These are phyloP conservation scores for Onchidella celtica DNA, from an alignment of 2,888 invertebrate genomes.

Conservation along the genomic window DNA sequence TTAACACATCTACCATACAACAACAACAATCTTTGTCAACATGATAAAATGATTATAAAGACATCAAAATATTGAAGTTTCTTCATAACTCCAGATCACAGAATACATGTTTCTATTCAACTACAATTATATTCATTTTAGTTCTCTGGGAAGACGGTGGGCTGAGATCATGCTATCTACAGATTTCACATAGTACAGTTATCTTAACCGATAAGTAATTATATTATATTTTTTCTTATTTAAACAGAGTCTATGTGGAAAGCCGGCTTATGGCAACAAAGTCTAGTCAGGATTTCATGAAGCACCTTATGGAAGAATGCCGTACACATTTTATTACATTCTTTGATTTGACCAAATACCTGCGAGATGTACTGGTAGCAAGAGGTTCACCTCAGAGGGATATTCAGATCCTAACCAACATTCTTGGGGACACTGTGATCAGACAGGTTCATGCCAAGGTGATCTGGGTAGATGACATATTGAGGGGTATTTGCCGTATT, in stretches of 20 bases:
- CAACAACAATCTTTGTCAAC: too few species aligned
- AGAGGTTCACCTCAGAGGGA: neutral
- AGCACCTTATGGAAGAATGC: slow-evolving; percentile 53
- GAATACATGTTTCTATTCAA: too few species aligned
- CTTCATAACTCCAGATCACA: too few species aligned
- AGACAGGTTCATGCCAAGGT: slow-evolving; percentile 44
- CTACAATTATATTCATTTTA: too few species aligned
- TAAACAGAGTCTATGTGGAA: slow-evolving; percentile 54
- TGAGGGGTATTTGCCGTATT: too few species aligned
- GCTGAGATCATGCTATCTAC: too few species aligned
- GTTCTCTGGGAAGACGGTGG: too few species aligned
- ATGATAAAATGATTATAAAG: too few species aligned
- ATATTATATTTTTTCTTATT: neutral
- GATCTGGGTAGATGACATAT: too few species aligned
- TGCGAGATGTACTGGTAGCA: slow-evolving; percentile 16
- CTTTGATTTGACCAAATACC: slow-evolving; percentile 42
- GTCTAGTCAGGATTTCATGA: slow-evolving; percentile 46
- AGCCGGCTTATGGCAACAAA: slow-evolving; percentile 41
- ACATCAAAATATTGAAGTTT: too few species aligned
- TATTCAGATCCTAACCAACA: neutral
- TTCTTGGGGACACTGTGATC: slow-evolving; percentile 38
- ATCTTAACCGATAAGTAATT: neutral
- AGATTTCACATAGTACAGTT: too few species aligned
- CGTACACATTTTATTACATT: slow-evolving; percentile 50
- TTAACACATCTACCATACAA: too few species aligned